Percentiles rank a stretch among this genome's conserved stretches.
Conservation (phyloP, 2,113 vertebrate genomes). For the Carlito syrichta region DNA sequence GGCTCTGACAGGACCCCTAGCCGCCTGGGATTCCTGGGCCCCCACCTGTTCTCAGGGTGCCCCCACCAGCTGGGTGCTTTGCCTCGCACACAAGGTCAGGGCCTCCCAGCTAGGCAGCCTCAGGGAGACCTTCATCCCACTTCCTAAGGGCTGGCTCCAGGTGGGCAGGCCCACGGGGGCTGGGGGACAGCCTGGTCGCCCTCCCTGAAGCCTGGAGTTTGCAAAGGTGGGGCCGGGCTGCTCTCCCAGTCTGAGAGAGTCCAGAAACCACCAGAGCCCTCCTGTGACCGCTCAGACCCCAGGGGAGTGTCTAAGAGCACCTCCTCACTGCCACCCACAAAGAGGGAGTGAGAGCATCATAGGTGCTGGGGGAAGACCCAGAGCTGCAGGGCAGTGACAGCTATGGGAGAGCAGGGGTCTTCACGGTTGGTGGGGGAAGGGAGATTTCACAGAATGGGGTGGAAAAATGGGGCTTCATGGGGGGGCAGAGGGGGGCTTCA, state of each 20-base stretch:
- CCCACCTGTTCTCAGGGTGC: background rate
- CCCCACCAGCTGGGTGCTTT: accelerated
- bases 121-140: background rate
- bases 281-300: background rate
- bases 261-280: background rate
- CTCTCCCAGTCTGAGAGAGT: background rate
- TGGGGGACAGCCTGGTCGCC: too few species aligned
- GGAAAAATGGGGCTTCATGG: too few species aligned
- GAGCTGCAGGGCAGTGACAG: accelerated
- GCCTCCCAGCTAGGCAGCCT: too few species aligned
- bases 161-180: background rate
- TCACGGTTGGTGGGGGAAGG: too few species aligned
- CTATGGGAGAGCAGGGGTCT: too few species aligned
- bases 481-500: too few species aligned
- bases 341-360: accelerated
- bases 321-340: too few species aligned
- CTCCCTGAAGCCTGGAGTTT: background rate
- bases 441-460: too few species aligned
- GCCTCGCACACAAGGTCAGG: background rate
- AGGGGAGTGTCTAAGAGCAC: background rate
- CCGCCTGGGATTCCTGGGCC: background rate
- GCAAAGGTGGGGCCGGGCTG: background rate
- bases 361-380: background rate
- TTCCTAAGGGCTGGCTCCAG: accelerated
- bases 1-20: background rate